Evolutionary conservation across 2,113 vertebrate species (phyloP), one percentile per base, ranked within the genome.

Genomic region (Alouatta palliata): DNA sequence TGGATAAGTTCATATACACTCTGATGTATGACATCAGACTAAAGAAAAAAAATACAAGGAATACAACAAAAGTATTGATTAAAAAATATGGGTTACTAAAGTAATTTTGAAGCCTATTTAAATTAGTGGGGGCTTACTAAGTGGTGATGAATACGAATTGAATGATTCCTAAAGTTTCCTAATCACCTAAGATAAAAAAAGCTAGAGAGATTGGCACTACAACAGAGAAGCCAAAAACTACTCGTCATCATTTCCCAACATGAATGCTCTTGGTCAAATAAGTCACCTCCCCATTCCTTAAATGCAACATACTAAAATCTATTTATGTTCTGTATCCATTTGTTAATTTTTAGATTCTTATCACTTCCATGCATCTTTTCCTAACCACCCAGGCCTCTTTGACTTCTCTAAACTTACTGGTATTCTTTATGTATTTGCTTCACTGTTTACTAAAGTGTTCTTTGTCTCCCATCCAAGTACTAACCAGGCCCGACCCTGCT

Each of bases 11-110:
- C 99, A 97, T 98, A 99, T 2, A 99, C 99, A 64, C 99, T 99
- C 98, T 99, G 99, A 95, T 99, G 99, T 97, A 99, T 99, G 83
- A 99, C 98, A 97, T 99, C 99, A 54, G 99, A 99, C 99, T 99
- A 71, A 0, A 6, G 30, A 43, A 25, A 97, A 96, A 77, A 93
- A 19, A 14, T 5, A 91, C 32, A 92, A 87, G 66, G 32, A 61
- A 84, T 54, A 54, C 81, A 49, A 75, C 27, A 66, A 54, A 54
- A 91, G 21, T 12, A 47, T 3, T 27, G 16, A 77, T n/a, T 56
- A 37, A 32, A 73, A 19, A 87, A 47, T 10, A 21, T 35, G 17
- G n/a, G 2, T 87, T 68, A 87, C 37, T 19, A 94, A 96, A 96
- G 83, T 9, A 17, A 66, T 80, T 75, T 96, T 45, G 83, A 90